Base-by-base conservation (phyloP, 2,113 vertebrate species). In the Sebastes schlegelii region DNA sequence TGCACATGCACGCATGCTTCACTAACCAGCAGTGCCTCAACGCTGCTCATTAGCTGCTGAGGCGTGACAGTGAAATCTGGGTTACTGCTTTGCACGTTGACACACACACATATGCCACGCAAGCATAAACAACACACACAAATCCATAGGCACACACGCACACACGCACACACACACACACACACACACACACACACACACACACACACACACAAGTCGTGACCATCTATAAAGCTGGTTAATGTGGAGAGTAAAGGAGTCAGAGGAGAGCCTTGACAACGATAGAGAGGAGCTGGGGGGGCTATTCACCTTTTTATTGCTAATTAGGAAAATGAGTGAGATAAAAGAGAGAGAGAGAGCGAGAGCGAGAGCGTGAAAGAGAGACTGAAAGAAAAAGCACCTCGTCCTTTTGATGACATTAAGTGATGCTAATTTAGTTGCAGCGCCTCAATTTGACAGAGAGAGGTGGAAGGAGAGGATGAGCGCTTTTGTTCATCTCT, bases 1-100 rank as follows among this genome's bases (percentile, higher is more conserved):
- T 49, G 49, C 67, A 80, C 58, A 62, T 57, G 34, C 63, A 51
- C 60, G 74, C 80, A 84, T 57, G 75, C 82, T 68, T 77, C 46
- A 51, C 83, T 89, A 72, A 84, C 72, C 63, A 23, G 70, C 81
- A 7, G 71, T 5, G 83, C 83, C 85, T 71, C 70, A 45, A 17
- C 9, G 49, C 84, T 78, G 80, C 85, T 92, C 78, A 85, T 91
- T 90, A 91, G 85, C 78, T 77, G 85, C 86, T 89, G 80, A 88
- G 87, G 87, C 75, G 51, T 87, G 85, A 91, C 77, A 23, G 66
- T 72, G 78, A 84, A 75, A 81, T 89, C 80, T 83, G 89, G 85
- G 85, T 86, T 82, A 86, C 77, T 62, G 83, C 76, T 73, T 34
- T 52, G 48, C 75, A 16, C 58, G 52, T 34, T 79, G 40, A 42